These are phyloP conservation scores for Morus bassanus DNA, from an alignment of 2,797 vertebrate species.

Conservation along the genomic window DNA sequence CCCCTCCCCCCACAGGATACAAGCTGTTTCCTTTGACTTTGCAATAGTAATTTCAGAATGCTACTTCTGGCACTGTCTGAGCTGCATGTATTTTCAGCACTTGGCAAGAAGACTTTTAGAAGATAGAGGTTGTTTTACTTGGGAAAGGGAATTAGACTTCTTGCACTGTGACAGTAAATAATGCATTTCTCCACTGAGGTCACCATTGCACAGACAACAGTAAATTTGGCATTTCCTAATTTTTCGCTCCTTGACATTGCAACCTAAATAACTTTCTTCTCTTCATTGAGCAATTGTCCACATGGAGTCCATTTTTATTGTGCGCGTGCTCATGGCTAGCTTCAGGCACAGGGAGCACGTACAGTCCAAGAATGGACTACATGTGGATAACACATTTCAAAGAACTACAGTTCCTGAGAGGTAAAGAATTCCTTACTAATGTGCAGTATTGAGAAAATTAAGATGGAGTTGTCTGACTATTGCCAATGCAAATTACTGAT, in stretches of 20 bases:
- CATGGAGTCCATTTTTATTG: conserved; percentile 38
- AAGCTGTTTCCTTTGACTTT: conserved; percentile 54
- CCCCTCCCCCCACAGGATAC: conserved; percentile 52
- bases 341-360: conserved; percentile 21
- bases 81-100: conserved; percentile 26
- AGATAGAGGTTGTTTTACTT: conserved; percentile 4
- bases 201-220: not conserved
- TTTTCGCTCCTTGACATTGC: conserved; percentile 12
- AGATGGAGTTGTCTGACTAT: not conserved
- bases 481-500: not conserved
- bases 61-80: conserved; percentile 47
- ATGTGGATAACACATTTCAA: conserved; percentile 57
- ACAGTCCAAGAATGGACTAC: conserved; percentile 26
- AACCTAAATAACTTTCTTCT: conserved; percentile 22
- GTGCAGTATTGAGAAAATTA: not conserved
- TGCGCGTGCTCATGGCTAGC: not conserved
- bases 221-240: conserved; percentile 11
- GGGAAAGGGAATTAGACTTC: not conserved
- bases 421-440: not conserved
- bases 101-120: conserved; percentile 41
- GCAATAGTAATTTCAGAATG: conserved; percentile 42
- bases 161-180: conserved; percentile 15
- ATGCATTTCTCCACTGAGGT: not conserved
- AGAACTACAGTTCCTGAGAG: not conserved
- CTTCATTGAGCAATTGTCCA: conserved; percentile 18